Base-by-base conservation (phyloP, 2,888 invertebrate species). In the Boloria selene region DNA sequence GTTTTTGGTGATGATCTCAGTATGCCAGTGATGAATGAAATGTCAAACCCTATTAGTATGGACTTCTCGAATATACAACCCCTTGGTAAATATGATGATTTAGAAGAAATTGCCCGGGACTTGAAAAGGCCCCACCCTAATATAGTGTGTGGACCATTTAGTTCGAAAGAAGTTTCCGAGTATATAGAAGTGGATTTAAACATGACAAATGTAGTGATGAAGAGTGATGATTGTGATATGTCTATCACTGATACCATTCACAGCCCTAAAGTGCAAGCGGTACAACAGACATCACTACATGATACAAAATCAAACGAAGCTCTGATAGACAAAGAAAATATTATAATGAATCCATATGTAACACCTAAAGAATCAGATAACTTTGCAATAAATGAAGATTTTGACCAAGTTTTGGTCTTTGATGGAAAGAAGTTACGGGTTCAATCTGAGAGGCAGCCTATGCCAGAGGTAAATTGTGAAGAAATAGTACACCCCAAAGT, bases 181-280 rank as follows among this genome's bases (percentile, higher is more conserved):
- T 89, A 87, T 62, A 85, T 90, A 26, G 90, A 89, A 72, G 72
- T 91, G 0, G 90, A 90, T 78, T 70, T 90, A 1, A 85, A 90
- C 49, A 78, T 76, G 67, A 91, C 90, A 0, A 80, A 82, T 47
- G 75, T 78, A 7, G 74, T 70, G 0, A 22, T 79, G 1, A 75
- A 67, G 2, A 79, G 75, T 52, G 82, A 85, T 22, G 83, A 81
- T 5, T 84, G 80, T 14, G 86, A 91, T 70, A 90, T 91, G 89
- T 90, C 90, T 0, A 86, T 90, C 45, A 90, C 90, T 0, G 87
- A 89, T 38, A 86, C 84, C 0, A 77, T 91, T 16, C 78, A 74
- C 0, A 83, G 80, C 67, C 85, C 86, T 0, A 83, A 86, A 73
- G 85, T 88, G 0, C 81, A 86, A 69, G 80, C 82, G n/a, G 72